Base-by-base conservation (phyloP, 2,797 vertebrate genomes). In the Acrossocheilus fasciatus region DNA sequence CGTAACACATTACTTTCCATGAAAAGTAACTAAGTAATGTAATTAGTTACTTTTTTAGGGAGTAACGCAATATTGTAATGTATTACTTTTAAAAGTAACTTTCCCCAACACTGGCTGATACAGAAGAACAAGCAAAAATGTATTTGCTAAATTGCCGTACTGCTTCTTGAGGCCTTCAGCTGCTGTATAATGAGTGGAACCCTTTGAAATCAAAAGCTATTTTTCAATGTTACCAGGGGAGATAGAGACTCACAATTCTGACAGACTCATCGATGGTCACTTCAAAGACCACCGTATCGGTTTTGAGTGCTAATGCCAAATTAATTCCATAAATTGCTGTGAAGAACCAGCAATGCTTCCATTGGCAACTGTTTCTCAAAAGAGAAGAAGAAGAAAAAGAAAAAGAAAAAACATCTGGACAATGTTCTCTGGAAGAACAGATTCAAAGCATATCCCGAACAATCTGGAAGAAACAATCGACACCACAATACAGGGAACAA, bases 41-140 rank as follows among this genome's bases (percentile, higher is more conserved):
- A 30, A 30, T 30, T 30, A 30, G 30, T 30, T 30, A 30, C 30
- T 30, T 30, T 30, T 30, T 30, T 30, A 30, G 30, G 30, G 1
- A 30, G 30, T 30, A 30, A 30, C 30, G 30, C 30, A 30, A 30
- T 30, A 30, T 30, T 30, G 30, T 30, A 30, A 30, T 30, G 30
- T 2, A 30, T 30, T 30, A 30, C 30, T 30, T 30, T 30, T 30
- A 30, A 30, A 30, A 30, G 30, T 30, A 30, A 30, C 30, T 30
- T 30, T 30, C 30, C 30, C 30, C 30, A 30, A 30, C 30, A 30
- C 30, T 1, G 30, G 50, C 45, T 59, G 92, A 91, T 92, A 92
- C 91, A 91, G 90, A 90, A n/a, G n/a, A n/a, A n/a, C n/a, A n/a
- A 72, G 70, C 50, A 43, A 47, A 73, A 83, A 34, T 57, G 17